Conservation (phyloP, 2,888 invertebrate species). For the Trichogramma evanescens region DNA sequence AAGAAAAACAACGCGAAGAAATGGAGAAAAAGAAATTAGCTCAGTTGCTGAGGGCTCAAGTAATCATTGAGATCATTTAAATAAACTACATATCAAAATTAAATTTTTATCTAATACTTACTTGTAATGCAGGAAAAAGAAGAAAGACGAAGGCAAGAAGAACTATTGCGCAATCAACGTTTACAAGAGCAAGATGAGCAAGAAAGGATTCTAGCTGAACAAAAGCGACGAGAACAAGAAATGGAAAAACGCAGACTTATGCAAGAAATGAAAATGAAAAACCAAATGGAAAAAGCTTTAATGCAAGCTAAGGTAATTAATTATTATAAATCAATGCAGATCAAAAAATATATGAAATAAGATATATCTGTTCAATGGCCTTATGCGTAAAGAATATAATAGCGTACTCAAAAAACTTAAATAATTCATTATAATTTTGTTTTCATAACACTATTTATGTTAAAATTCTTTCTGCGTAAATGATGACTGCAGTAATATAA, state of each 20-base stretch:
- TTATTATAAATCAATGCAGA: too few species aligned
- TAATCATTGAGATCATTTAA: slow-evolving; percentile 10
- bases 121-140: slow-evolving; percentile 37
- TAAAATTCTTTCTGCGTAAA: not conserved
- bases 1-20: slow-evolving; percentile 51
- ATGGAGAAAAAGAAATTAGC: slow-evolving; percentile 45
- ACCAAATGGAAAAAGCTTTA: slow-evolving; percentile 23
- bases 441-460: not conserved
- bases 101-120: not conserved
- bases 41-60: slow-evolving; percentile 36
- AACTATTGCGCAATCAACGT: slow-evolving; percentile 32
- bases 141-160: slow-evolving; percentile 38
- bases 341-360: too few species aligned
- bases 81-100: not conserved
- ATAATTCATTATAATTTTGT: not conserved
- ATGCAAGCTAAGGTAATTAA: slow-evolving; percentile 17
- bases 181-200: slow-evolving; percentile 42
- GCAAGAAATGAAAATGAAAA: slow-evolving; percentile 33
- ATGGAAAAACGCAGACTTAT: slow-evolving; percentile 36
- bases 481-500: not conserved
- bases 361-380: too few species aligned
- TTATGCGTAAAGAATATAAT: not conserved
- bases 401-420: not conserved
- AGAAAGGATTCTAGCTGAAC: slow-evolving; percentile 39
- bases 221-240: slow-evolving; percentile 43